phyloP scores from a whole-genome alignment of 2,797 vertebrate genomes.

The Cygnus olor region DNA sequence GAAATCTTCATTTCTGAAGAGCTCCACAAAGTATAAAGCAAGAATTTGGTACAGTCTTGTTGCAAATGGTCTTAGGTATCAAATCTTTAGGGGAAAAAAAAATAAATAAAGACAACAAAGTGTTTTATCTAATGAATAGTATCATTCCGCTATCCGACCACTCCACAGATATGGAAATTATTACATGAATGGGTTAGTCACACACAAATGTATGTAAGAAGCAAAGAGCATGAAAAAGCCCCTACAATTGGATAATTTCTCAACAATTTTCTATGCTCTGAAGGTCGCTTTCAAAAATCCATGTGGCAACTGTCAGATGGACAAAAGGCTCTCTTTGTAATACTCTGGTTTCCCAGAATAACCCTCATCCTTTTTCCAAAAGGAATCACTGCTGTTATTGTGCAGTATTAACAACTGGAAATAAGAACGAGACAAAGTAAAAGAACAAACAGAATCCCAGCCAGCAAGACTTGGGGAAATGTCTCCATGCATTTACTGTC shows the following conservation, averaged over 20 bases:
- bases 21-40: not conserved
- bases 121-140: not conserved
- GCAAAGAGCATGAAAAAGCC: conserved; percentile 6
- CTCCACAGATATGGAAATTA: not conserved
- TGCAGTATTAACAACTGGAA: not conserved
- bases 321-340: conserved; percentile 42
- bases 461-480: not conserved
- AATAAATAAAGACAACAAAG: not conserved
- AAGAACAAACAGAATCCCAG: not conserved
- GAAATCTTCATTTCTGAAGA: not conserved
- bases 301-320: conserved; percentile 33
- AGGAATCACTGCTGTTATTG: conserved; percentile 14
- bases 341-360: not conserved
- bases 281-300: conserved; percentile 46
- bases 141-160: not conserved
- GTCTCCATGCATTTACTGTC: not conserved
- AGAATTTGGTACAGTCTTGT: no score
- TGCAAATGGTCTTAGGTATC: not conserved
- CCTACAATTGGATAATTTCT: conserved; percentile 37
- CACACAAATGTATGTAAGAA: not conserved
- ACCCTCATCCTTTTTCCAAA: not conserved
- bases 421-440: not conserved
- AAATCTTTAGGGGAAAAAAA: not conserved
- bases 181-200: not conserved
- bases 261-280: conserved; percentile 40